phyloP scores from a whole-genome alignment of 2,888 invertebrate species.

The Ennomos fuscantarius region DNA sequence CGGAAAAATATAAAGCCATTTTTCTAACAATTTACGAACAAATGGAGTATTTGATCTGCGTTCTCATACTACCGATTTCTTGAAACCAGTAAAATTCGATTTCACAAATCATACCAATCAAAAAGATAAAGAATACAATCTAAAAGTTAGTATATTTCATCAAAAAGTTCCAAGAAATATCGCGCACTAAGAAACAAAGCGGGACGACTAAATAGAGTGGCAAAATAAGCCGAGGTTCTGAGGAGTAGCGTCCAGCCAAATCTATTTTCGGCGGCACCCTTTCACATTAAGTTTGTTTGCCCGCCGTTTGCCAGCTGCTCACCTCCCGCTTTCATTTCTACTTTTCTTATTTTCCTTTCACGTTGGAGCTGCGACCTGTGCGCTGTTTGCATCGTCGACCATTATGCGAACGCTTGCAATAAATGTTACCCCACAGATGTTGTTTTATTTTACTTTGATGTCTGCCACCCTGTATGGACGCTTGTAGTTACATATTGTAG shows the following conservation, averaged over 20 bases:
- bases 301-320: constrained; percentile 56
- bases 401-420: constrained; percentile 66
- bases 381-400: constrained; percentile 59
- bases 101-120: too few species aligned
- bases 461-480: constrained; percentile 46
- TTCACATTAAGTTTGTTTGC: constrained; percentile 63
- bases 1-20: too few species aligned
- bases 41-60: too few species aligned
- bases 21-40: too few species aligned
- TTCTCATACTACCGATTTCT: constrained; percentile 3
- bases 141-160: constrained; percentile 14
- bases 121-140: too few species aligned
- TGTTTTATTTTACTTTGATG: constrained; percentile 78
- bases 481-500: constrained; percentile 49
- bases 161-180: constrained; percentile 25
- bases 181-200: constrained; percentile 45
- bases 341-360: constrained; percentile 63
- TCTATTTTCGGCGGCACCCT: constrained; percentile 55
- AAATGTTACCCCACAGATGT: constrained; percentile 72
- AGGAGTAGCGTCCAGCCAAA: constrained; percentile 56
- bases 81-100: neutral
- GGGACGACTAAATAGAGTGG: constrained; percentile 46
- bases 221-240: constrained; percentile 51
- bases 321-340: constrained; percentile 60
- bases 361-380: constrained; percentile 46